Conservation (phyloP, 2,888 invertebrate species). For the Rhamnusium bicolor region DNA sequence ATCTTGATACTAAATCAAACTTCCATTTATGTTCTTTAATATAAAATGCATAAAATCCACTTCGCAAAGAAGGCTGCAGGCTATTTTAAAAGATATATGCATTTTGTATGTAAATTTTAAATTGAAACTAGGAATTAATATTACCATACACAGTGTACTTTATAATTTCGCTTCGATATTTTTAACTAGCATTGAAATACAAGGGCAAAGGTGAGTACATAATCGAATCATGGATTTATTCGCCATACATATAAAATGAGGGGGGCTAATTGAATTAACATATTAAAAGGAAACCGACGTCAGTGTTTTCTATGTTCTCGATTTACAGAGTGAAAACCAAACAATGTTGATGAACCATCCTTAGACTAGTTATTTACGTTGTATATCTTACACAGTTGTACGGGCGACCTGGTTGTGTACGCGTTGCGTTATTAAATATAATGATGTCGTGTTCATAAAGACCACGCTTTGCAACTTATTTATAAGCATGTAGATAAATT, state of each 20-base stretch:
- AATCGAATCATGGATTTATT: conserved; percentile 6
- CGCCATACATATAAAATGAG: background rate
- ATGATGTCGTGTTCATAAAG: too few relatives aligned
- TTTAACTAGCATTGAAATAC: background rate
- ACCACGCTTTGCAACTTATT: too few relatives aligned
- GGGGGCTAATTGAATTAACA: conserved; percentile 8
- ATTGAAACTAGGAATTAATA: background rate
- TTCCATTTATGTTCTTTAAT: too few relatives aligned
- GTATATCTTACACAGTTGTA: too few relatives aligned
- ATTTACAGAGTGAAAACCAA: background rate
- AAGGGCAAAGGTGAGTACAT: conserved; percentile 4
- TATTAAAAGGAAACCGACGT: background rate
- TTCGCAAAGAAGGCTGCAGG: too few relatives aligned
- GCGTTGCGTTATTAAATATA: too few relatives aligned
- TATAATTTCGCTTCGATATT: conserved; percentile 2
- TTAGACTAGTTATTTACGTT: too few relatives aligned
- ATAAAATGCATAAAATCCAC: background rate
- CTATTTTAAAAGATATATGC: background rate
- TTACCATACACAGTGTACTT: conserved; percentile 3
- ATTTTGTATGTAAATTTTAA: background rate
- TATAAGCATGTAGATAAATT: too few relatives aligned
- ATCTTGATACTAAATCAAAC: too few relatives aligned
- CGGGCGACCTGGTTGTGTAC: too few relatives aligned
- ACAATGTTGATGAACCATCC: background rate
- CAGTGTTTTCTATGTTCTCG: background rate